phyloP scores from a whole-genome alignment of 2,888 invertebrate genomes.

The Nesidiocoris tenuis region DNA sequence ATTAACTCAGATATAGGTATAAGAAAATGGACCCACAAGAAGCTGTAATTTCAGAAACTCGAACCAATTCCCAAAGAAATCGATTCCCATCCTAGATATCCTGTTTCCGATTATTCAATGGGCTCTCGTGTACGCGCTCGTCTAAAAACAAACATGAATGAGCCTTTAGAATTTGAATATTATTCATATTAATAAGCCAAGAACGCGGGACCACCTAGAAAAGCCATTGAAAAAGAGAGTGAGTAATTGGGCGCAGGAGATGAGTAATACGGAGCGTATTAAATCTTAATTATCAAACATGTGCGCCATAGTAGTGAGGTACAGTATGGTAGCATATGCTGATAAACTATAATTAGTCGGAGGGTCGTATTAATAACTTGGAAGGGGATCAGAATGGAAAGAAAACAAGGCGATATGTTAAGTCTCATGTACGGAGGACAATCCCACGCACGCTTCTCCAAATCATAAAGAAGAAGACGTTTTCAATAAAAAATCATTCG shows the following conservation, averaged over 20 bases:
- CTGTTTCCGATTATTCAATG: too few species aligned
- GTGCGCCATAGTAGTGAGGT: slow-evolving; percentile 29
- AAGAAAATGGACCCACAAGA: too few species aligned
- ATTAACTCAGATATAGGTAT: too few species aligned
- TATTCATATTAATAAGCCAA: not conserved
- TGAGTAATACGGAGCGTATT: slow-evolving; percentile 37
- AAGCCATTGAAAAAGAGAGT: not conserved
- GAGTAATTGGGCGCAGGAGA: slow-evolving; percentile 21
- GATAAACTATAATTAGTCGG: slow-evolving; percentile 40
- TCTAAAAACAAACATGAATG: slow-evolving; percentile 4
- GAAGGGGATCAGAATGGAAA: not conserved
- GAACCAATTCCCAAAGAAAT: too few species aligned
- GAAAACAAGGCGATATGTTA: slow-evolving; percentile 1
- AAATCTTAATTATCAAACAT: slow-evolving; percentile 40
- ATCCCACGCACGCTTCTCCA: slow-evolving; percentile 8
- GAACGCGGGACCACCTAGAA: not conserved
- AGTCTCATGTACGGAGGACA: not conserved
- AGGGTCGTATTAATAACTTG: slow-evolving; percentile 31
- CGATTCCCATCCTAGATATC: too few species aligned
- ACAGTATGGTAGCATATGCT: slow-evolving; percentile 33
- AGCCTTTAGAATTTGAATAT: not conserved
- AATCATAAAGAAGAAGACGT: not conserved
- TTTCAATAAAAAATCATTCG: not conserved
- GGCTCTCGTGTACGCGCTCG: too few species aligned
- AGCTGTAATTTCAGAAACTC: too few species aligned